Base-by-base conservation (phyloP, 2,113 vertebrate genomes). In the Saimiri boliviensis region DNA sequence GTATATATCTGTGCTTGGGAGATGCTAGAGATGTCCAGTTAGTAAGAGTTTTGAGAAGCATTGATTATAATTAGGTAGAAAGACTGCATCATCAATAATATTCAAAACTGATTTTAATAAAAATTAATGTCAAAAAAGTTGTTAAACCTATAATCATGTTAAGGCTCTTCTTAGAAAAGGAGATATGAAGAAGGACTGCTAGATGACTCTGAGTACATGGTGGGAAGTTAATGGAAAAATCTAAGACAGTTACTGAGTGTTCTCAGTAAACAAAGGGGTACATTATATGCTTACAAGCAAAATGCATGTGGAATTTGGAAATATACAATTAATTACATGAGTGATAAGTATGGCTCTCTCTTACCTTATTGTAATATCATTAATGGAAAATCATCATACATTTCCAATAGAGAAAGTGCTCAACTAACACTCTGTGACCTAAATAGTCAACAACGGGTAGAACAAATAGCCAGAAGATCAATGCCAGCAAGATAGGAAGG, bases 51-150 rank as follows among this genome's bases (percentile, higher is more conserved):
- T 74, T 74, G 23, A 40, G 86, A 96, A 91, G 63, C 27, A 52
- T 19, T 91, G 86, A 94, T 95, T 93, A 85, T 88, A 89, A 95
- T 94, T 82, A 96, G 60, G 81, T 68, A 52, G 49, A 85, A 84
- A 90, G 81, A 73, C 63, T 81, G 76, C 63, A 63, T 76, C 71
- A 95, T 89, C 66, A 93, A 66, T 71, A 77, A 93, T 14, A 95
- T 89, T 91, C 37, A 42, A 86, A 95, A 70, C 17, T 91, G 37
- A 91, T 91, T 88, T 88, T 85, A 96, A 94, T 94, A 84, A 90
- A 96, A 81, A 40, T 16, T 84, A 80, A 82, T 86, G 71, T 90
- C 89, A 91, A 76, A 81, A 87, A 94, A 63, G 56, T 81, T 52
- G 80, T 88, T 88, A 74, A 74, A n/a, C 19, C 35, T 87, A 37